phyloP scores from a whole-genome alignment of 2,113 vertebrate species.

The Dolichallabes microphthalmus region DNA sequence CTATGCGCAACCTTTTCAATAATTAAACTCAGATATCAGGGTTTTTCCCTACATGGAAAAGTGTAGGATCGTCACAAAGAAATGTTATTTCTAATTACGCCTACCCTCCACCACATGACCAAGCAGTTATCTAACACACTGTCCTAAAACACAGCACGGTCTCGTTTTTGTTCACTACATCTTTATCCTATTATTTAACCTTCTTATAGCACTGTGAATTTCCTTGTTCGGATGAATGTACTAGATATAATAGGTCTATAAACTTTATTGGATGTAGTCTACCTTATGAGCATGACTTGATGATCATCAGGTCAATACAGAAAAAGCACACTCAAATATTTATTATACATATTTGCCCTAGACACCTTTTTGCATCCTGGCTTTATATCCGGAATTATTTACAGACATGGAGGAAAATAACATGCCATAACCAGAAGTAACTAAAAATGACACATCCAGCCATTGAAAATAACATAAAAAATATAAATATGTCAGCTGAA shows the following conservation, averaged over 20 bases:
- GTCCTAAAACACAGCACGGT: neutral
- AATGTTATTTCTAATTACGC: slow-evolving; percentile 10
- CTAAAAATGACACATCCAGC: slow-evolving; percentile 36
- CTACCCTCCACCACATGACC: neutral
- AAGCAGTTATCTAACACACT: neutral
- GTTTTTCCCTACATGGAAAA: neutral
- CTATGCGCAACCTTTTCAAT: slow-evolving; percentile 39
- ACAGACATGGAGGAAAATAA: neutral
- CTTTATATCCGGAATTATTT: slow-evolving; percentile 22
- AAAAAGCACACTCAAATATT: neutral
- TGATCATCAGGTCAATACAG: neutral
- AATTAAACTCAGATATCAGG: slow-evolving; percentile 6
- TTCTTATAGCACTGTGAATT: slow-evolving; percentile 11
- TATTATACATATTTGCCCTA: neutral
- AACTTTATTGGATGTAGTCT: neutral
- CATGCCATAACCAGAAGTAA: slow-evolving; percentile 16
- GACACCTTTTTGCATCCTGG: neutral
- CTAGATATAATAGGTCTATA: slow-evolving; percentile 14
- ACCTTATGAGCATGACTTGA: neutral
- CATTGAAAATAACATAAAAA: slow-evolving; percentile 43
- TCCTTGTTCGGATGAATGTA: slow-evolving; percentile 10
- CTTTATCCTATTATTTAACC: slow-evolving; percentile 2
- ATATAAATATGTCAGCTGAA: slow-evolving; percentile 57
- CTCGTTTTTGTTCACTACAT: slow-evolving; percentile 2
- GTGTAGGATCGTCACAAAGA: neutral